Conservation (phyloP, 2,888 invertebrate species). For the Cantharis flavilabris region DNA sequence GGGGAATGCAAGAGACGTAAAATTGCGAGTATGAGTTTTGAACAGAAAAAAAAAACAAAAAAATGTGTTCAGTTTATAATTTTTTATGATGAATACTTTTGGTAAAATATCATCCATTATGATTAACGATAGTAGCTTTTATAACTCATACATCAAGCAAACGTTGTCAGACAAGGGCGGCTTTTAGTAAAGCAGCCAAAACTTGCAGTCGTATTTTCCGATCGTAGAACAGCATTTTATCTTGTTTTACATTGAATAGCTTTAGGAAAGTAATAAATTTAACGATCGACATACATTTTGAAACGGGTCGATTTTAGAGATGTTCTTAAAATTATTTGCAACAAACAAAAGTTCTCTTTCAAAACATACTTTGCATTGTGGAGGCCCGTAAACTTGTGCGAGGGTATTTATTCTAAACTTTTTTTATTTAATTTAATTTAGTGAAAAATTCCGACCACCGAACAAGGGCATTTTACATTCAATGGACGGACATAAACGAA, state of each 20-base stretch:
- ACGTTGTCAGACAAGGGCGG: slow-evolving; percentile 33
- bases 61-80: neutral
- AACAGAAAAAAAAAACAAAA: neutral
- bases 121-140: slow-evolving; percentile 34
- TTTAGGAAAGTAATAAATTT: slow-evolving; percentile 47
- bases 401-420: slow-evolving; percentile 9
- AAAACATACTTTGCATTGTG: slow-evolving; percentile 19
- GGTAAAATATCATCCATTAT: slow-evolving; percentile 24
- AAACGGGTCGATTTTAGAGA: slow-evolving; percentile 27
- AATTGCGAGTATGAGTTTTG: neutral
- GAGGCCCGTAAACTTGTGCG: slow-evolving; percentile 7
- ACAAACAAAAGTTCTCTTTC: slow-evolving; percentile 20
- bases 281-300: slow-evolving; percentile 33
- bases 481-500: slow-evolving; percentile 36
- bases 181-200: slow-evolving; percentile 40
- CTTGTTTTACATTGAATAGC: slow-evolving; percentile 54
- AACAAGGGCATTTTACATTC: slow-evolving; percentile 37
- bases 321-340: slow-evolving; percentile 25
- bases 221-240: slow-evolving; percentile 48
- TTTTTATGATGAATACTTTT: slow-evolving; percentile 9
- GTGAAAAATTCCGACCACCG: slow-evolving; percentile 30
- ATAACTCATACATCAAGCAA: slow-evolving; percentile 36
- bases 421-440: slow-evolving; percentile 19
- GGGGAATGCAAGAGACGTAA: neutral
- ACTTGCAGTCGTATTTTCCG: slow-evolving; percentile 39